Evolutionary conservation across 2,113 vertebrate species (phyloP).

Genomic region (Leptobrachium ailaonicum): DNA sequence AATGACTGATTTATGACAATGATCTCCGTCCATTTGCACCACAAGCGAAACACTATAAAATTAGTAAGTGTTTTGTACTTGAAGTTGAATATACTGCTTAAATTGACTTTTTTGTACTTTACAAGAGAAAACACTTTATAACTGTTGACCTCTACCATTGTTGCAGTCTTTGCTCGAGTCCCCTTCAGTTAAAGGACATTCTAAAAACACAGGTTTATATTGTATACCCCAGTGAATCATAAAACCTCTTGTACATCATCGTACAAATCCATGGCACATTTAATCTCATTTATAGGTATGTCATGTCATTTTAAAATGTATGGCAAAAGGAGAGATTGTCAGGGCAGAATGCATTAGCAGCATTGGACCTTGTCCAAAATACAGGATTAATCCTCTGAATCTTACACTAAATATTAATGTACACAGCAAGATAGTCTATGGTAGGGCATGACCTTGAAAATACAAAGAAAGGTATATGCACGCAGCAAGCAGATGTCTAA

Average conservation of each 20-base stretch:
- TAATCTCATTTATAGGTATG: conserved; percentile 35
- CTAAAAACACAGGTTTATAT: conserved; percentile 9
- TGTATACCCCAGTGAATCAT: conserved; percentile 17
- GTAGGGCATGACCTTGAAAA: conserved; percentile 29
- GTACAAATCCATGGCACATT: conserved; percentile 20
- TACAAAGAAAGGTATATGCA: conserved; percentile 27
- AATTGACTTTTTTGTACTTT: not conserved
- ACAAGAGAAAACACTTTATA: not conserved
- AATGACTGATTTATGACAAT: too few species aligned
- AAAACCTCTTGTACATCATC: conserved; percentile 5
- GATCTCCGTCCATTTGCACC: too few species aligned
- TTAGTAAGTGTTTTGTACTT: not conserved
- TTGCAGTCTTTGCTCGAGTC: not conserved
- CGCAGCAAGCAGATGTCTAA: conserved; percentile 2
- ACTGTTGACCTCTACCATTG: not conserved
- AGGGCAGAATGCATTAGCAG: conserved; percentile 26
- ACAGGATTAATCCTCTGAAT: conserved; percentile 30
- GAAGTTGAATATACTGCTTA: not conserved
- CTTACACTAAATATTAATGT: conserved; percentile 11
- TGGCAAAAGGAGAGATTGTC: conserved; percentile 38
- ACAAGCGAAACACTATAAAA: too few species aligned
- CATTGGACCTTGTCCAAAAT: conserved; percentile 34
- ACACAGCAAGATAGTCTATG: conserved; percentile 6
- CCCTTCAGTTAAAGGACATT: conserved; percentile 25
- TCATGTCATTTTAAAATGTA: conserved; percentile 22